phyloP scores from a whole-genome alignment of 2,113 vertebrate genomes.

The Origma solitaria region DNA sequence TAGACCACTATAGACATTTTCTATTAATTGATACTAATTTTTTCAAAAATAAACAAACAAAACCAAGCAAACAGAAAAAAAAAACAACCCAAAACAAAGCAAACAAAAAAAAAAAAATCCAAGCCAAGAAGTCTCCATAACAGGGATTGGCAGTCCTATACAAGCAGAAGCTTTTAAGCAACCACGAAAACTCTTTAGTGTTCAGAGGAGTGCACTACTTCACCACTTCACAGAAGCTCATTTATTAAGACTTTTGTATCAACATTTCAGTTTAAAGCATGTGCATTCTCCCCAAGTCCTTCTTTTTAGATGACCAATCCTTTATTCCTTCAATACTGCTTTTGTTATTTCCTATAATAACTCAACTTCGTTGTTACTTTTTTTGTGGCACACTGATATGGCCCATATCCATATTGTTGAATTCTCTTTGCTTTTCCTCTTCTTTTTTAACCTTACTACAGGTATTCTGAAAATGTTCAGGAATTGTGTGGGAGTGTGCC shows the following conservation, averaged over 20 bases:
- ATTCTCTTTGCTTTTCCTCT: background rate
- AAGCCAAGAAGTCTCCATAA: background rate
- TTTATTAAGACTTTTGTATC: fast-evolving
- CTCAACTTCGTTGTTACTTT: background rate
- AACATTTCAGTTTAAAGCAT: background rate
- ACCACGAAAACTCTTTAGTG: background rate
- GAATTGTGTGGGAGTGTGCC: background rate
- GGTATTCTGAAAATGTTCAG: background rate
- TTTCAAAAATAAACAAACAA: background rate
- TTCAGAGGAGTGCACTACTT: background rate
- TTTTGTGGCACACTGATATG: background rate
- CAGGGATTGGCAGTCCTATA: background rate
- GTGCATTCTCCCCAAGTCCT: background rate
- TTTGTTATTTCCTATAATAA: background rate
- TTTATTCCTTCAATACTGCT: background rate
- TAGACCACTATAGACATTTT: background rate
- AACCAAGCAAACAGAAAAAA: background rate
- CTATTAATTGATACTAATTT: background rate
- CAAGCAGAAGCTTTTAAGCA: background rate
- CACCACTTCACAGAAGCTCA: background rate
- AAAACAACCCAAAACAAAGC: background rate
- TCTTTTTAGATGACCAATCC: background rate
- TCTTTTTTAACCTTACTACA: background rate
- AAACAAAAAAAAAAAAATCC: background rate
- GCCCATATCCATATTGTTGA: background rate